Percentiles rank a stretch among this genome's conserved stretches.
phyloP scores from a whole-genome alignment of 2,113 vertebrate species.

The Lamprologus speciosus region DNA sequence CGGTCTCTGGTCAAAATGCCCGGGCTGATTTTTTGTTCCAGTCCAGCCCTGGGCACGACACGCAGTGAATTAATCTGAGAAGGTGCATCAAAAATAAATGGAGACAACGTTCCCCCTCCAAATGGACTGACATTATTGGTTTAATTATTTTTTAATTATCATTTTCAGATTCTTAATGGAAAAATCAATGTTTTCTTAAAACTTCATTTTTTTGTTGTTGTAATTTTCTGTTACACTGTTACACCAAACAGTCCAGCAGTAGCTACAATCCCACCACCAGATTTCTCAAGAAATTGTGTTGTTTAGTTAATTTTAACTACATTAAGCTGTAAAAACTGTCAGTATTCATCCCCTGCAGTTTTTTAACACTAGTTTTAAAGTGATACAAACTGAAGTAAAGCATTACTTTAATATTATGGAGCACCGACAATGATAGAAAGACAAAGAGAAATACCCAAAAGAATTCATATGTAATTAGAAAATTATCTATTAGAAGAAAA shows the following conservation, averaged over 20 bases:
- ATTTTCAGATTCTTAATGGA: background rate
- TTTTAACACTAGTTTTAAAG: background rate
- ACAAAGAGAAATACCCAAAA: background rate
- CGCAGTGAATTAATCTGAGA: background rate
- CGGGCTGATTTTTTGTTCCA: rapidly evolving
- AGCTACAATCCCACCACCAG: rapidly evolving
- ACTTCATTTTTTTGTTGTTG: background rate
- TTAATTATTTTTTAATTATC: background rate
- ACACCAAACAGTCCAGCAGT: background rate
- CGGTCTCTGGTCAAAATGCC: rapidly evolving
- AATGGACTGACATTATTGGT: background rate
- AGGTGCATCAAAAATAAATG: background rate
- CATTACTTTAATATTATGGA: background rate
- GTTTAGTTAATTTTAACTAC: background rate
- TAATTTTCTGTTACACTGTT: background rate
- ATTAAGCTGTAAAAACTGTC: background rate
- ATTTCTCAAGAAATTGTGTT: background rate
- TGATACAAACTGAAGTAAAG: background rate
- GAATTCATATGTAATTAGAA: background rate
- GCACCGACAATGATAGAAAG: background rate
- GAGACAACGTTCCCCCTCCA: background rate
- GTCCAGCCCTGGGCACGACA: background rate
- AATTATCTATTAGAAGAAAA: background rate
- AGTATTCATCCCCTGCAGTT: background rate
- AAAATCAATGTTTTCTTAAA: background rate